Evolutionary conservation across 2,888 invertebrate species (phyloP), one percentile per base, ranked within the genome.

Genomic region (Listrodromus nycthemerus): DNA sequence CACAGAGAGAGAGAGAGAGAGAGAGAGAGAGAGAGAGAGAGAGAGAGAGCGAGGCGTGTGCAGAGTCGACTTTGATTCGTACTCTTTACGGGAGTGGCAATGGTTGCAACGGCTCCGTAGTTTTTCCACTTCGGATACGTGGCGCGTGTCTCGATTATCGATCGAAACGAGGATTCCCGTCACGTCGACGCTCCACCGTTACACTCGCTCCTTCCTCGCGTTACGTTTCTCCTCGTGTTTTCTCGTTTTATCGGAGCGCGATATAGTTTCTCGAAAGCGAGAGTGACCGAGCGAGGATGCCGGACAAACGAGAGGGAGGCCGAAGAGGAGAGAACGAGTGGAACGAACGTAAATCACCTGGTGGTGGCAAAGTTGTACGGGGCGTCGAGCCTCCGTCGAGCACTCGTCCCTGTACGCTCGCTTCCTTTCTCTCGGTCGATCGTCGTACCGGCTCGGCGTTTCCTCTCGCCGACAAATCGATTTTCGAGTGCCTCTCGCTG

Each of bases 161-260:
- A 70, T 76, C 75, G 55, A 75, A 33, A 70, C 66, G 55, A 74
- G 77, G 80, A 87, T 83, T 87, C 86, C 63, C 67, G 73, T 80
- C 86, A 86, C 85, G 83, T 80, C 74, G 82, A 69, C 78, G 67
- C 52, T 79, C 58, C 71, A 82, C 71, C 37, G 83, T 73, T 77
- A 24, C 52, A 24, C 52, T 75, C 74, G 71, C 65, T 69, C 73
- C 61, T 67, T 78, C 45, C 73, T 65, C 16, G 13, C n/a, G 19
- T 27, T 73, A 65, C 71, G 30, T 27, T 74, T 58, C 52, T 45
- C 37, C 67, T 27, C 66, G 41, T 67, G 45, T 48, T 41, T 41
- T 74, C 30, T 67, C 61, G 16, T 58, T 74, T 45, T 65, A 67
- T 33, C 45, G 37, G 48, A 70, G 19, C 19, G 30, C 16, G 55